phyloP scores from a whole-genome alignment of 2,797 vertebrate species.

The Dermochelys coriacea region DNA sequence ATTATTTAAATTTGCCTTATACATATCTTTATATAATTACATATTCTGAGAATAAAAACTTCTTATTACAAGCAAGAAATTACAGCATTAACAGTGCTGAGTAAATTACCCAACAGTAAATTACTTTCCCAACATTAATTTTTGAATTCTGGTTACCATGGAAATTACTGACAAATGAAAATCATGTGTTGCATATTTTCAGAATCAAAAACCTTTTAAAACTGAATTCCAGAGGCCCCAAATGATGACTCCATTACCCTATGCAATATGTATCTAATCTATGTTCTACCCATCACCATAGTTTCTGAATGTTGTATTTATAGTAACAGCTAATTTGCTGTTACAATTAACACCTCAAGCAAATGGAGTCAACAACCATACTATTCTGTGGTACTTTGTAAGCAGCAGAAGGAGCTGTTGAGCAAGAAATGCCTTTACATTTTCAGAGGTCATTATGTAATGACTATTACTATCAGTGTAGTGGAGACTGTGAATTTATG shows the following conservation, averaged over 20 bases:
- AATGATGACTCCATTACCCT: not conserved
- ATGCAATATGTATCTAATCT: not conserved
- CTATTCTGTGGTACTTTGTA: accelerated
- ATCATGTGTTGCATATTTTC: not conserved
- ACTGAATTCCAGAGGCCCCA: not conserved
- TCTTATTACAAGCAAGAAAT: not conserved
- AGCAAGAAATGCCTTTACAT: slow-evolving; percentile 26
- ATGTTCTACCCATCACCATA: accelerated
- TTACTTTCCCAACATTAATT: accelerated
- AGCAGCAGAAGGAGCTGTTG: slow-evolving; percentile 65
- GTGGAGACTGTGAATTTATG: not conserved
- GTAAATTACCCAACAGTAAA: not conserved
- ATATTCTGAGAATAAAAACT: not conserved
- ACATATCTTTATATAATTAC: not conserved
- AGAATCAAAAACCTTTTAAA: not conserved
- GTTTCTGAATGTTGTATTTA: accelerated
- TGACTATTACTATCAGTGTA: accelerated
- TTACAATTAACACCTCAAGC: accelerated
- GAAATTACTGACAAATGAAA: not conserved
- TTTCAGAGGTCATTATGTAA: accelerated
- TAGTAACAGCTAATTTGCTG: not conserved
- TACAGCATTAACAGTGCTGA: not conserved
- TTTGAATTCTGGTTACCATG: not conserved
- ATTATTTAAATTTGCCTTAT: not conserved
- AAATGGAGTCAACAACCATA: accelerated